Evolutionary conservation across 2,888 invertebrate species (phyloP).

Genomic region (Anthophora plumipes): DNA sequence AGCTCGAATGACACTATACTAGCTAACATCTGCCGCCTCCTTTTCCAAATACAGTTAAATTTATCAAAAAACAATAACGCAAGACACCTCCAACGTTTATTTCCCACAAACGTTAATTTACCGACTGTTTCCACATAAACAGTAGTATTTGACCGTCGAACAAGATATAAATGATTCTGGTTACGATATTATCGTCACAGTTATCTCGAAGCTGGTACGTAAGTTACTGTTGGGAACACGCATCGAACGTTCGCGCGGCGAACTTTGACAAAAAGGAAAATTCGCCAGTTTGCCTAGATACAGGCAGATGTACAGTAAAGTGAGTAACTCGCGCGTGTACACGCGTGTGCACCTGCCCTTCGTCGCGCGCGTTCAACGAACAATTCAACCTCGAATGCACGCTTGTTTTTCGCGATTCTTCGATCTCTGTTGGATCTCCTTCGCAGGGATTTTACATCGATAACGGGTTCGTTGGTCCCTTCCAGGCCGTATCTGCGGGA

Average conservation of each 20-base stretch:
- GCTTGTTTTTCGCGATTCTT: background rate
- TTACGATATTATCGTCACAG: conserved; percentile 1
- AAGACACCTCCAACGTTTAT: background rate
- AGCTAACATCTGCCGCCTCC: no score
- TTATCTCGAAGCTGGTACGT: background rate
- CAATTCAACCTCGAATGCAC: no score
- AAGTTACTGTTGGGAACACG: background rate
- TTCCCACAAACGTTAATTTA: no score
- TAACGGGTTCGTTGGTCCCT: background rate
- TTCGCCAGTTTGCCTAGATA: conserved; percentile 64
- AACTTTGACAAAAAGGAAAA: conserved; percentile 19
- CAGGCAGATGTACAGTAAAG: conserved; percentile 71
- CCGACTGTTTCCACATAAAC: no score
- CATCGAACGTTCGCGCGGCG: background rate
- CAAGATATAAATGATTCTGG: background rate
- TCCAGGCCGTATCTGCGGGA: background rate
- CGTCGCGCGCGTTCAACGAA: background rate
- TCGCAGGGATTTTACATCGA: background rate
- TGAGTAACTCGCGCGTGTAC: conserved; percentile 36
- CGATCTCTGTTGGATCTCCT: background rate
- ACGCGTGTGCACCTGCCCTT: conserved; percentile 76
- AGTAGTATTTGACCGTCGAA: background rate
- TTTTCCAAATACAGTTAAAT: background rate
- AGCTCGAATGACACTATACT: no score
- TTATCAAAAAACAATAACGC: background rate